Percentiles rank a stretch among this genome's conserved stretches.
These are phyloP conservation scores for Oryzias dopingdopingensis DNA, from an alignment of 2,797 vertebrate species.

Conservation along the genomic window DNA sequence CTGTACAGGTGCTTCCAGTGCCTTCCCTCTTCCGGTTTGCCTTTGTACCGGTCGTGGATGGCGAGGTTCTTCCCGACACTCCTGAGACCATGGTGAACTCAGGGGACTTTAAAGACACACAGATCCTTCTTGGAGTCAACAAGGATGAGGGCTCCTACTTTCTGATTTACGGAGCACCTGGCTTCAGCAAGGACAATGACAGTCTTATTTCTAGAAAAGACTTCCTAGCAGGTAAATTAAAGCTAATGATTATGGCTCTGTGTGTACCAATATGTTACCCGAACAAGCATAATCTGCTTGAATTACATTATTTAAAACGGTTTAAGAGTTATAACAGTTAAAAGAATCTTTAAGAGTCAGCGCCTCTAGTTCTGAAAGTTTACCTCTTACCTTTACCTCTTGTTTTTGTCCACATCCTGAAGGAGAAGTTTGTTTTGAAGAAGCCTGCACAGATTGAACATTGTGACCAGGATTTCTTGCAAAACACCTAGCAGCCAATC, in stretches of 20 bases:
- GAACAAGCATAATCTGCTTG: no score
- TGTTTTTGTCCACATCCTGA: no score
- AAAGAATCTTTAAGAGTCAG: no score
- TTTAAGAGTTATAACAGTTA: no score
- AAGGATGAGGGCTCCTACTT: conserved; percentile 92
- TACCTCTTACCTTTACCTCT: no score
- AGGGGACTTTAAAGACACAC: conserved; percentile 84
- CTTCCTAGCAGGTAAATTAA: conserved; percentile 79
- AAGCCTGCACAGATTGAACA: no score
- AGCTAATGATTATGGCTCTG: background rate
- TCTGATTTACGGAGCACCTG: conserved; percentile 88
- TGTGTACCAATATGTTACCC: no score
- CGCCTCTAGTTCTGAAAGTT: no score
- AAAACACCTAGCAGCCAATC: no score
- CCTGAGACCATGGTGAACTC: conserved; percentile 84
- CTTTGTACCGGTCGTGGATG: conserved; percentile 90
- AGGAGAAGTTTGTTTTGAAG: no score
- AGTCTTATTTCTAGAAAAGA: conserved; percentile 90
- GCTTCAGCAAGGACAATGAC: conserved; percentile 93
- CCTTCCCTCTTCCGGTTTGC: conserved; percentile 88
- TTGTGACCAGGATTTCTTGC: no score
- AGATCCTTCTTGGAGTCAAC: conserved; percentile 88
- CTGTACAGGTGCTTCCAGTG: conserved; percentile 77
- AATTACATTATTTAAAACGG: no score
- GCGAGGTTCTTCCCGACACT: conserved; percentile 84